Percentiles rank a stretch among this genome's conserved stretches.
These are phyloP conservation scores for Chloroceryle inda DNA, from an alignment of 2,797 vertebrate species.

Conservation along the genomic window DNA sequence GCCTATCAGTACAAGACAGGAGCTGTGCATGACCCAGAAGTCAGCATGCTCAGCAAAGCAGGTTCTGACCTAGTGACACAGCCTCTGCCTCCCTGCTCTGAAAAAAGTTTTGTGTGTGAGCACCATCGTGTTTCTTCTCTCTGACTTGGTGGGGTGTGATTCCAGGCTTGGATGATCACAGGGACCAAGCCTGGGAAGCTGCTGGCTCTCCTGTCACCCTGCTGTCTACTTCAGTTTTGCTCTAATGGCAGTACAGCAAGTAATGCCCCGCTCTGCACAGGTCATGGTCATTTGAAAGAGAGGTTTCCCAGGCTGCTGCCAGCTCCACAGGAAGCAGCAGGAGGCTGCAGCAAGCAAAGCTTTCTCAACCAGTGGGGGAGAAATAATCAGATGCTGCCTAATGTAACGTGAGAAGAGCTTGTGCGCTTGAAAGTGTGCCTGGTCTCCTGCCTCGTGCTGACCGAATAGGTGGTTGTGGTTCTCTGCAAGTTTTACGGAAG, in stretches of 20 bases:
- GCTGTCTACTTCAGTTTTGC: neutral
- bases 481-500: neutral
- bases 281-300: neutral
- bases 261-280: neutral
- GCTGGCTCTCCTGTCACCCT: neutral
- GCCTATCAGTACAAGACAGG: neutral
- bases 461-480: accelerated
- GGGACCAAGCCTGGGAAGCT: neutral
- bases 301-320: neutral
- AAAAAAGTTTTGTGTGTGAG: neutral
- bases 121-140: neutral
- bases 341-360: neutral
- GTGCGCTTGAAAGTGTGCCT: neutral
- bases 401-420: neutral
- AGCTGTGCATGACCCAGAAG: neutral
- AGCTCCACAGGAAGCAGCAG: neutral
- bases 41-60: accelerated
- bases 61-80: neutral
- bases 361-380: neutral
- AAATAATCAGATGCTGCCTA: neutral
- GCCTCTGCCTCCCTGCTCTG: neutral
- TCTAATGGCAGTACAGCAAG: accelerated
- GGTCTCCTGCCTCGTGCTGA: neutral
- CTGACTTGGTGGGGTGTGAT: neutral
- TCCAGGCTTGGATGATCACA: neutral